phyloP scores from a whole-genome alignment of 2,113 vertebrate species.

The Hippolais icterina region DNA sequence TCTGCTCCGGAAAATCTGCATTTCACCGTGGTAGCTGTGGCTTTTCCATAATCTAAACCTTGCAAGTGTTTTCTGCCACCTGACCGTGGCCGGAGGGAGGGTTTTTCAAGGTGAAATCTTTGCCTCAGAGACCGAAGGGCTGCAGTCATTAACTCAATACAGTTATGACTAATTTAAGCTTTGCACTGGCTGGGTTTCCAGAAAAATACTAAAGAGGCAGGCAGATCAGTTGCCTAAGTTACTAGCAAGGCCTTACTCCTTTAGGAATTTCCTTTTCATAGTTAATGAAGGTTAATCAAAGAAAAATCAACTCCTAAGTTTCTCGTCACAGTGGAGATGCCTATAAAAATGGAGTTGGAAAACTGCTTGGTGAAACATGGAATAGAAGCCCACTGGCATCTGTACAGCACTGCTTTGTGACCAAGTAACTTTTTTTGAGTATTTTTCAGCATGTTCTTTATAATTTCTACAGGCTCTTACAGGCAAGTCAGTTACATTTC shows the following conservation, averaged over 20 bases:
- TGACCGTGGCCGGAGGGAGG: not conserved
- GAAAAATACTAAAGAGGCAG: not conserved
- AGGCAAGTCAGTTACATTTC: not conserved
- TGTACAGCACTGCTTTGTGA: not conserved
- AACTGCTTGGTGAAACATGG: not conserved
- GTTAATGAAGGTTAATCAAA: not conserved
- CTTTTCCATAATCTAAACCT: not conserved
- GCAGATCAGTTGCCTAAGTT: not conserved
- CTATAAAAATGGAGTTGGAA: not conserved
- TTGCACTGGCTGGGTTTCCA: not conserved
- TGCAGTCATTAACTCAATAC: not conserved
- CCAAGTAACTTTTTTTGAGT: not conserved
- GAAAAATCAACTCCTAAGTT: accelerated
- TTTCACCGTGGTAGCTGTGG: not conserved
- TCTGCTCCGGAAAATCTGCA: not conserved
- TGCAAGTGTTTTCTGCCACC: not conserved
- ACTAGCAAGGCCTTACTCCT: not conserved
- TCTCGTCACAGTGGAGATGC: not conserved
- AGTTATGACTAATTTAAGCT: not conserved
- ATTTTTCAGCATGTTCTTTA: not conserved
- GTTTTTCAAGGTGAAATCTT: not conserved
- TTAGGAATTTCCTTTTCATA: not conserved
- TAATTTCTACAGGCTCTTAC: not conserved
- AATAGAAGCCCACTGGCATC: not conserved
- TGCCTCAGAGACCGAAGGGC: accelerated